Base-by-base conservation (phyloP, 2,888 invertebrate genomes). In the Phorcus lineatus region DNA sequence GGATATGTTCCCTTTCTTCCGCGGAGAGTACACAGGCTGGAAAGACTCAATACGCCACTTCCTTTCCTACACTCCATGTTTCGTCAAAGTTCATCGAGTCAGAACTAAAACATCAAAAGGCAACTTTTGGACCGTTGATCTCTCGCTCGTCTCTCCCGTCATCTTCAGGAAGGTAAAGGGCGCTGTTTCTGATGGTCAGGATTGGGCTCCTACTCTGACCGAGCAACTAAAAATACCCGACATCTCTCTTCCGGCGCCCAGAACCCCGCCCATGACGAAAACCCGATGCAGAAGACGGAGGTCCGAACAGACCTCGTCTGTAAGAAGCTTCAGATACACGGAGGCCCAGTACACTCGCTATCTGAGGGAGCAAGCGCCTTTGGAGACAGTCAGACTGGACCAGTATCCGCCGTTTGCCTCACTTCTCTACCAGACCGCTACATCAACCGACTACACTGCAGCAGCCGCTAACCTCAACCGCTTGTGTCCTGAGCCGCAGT, bases 1-100 rank as follows among this genome's bases (percentile, higher is more conserved):
- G 57, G 76, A 84, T 22, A 82, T 87, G 80, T 90, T 90, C 76
- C 82, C 83, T 7, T 89, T 90, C 85, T 90, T 90, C 83, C 78
- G 83, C 1, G 86, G 85, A 19, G 24, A 74, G 3, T 89, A 90
- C 82, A 79, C 66, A 2, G 89, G 89, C 4, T 90, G 90, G 90
- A 86, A 83, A 74, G 87, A 88, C 77, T 89, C 88, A 0, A 84
- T 89, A 0, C 85, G 89, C 2, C 89, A 89, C 85, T 88, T 85
- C 47, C 82, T 90, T 13, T 88, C 89, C 28, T 77, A 84, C 75
- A 82, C 81, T 47, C 31, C 62, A 0, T 90, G 89, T 67, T 89
- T 89, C 82, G 77, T 82, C 78, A 89, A 87, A 74, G 80, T 80
- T 11, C 54, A 55, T 0, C 36, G 66, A 0, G 40, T 55, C 6